These are phyloP conservation scores for Megamerina dolium DNA, from an alignment of 2,888 invertebrate species.

Conservation along the genomic window DNA sequence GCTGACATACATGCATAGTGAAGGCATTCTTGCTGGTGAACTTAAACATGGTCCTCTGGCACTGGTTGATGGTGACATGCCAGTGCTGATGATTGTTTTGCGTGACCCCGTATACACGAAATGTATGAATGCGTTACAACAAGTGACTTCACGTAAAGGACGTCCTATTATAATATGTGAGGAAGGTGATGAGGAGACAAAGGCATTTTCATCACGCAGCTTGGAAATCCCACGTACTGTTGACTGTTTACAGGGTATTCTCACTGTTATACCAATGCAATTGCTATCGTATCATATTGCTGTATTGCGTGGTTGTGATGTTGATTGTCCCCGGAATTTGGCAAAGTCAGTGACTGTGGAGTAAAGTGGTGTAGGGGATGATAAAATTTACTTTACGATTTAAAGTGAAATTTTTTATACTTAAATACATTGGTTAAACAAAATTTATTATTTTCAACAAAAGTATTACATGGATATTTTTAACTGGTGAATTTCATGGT, in stretches of 20 bases:
- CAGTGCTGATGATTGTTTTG: slow-evolving; percentile 96
- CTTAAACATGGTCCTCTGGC: slow-evolving; percentile 98
- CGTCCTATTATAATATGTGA: slow-evolving; percentile 93
- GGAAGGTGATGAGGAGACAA: slow-evolving; percentile 85
- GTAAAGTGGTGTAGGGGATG: slow-evolving; percentile 48
- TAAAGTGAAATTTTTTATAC: neutral
- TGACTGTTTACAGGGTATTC: slow-evolving; percentile 90
- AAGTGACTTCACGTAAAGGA: slow-evolving; percentile 88
- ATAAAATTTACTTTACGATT: neutral
- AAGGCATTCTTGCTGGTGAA: slow-evolving; percentile 98
- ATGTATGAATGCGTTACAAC: slow-evolving; percentile 98
- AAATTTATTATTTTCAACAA: too few species aligned
- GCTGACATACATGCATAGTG: slow-evolving; percentile 99
- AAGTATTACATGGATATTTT: too few species aligned
- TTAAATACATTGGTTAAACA: too few species aligned
- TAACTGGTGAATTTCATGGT: too few species aligned
- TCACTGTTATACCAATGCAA: slow-evolving; percentile 98
- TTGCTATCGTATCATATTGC: slow-evolving; percentile 97
- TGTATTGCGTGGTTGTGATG: slow-evolving; percentile 90
- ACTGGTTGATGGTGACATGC: slow-evolving; percentile 94
- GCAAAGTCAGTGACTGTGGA: slow-evolving; percentile 99
- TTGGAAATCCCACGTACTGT: slow-evolving; percentile 93
- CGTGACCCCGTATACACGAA: slow-evolving; percentile 93
- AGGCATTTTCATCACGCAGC: slow-evolving; percentile 65
- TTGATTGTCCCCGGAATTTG: slow-evolving; percentile 96